Conservation (phyloP, 2,797 vertebrate species). For the Rousettus madagascariensis region DNA sequence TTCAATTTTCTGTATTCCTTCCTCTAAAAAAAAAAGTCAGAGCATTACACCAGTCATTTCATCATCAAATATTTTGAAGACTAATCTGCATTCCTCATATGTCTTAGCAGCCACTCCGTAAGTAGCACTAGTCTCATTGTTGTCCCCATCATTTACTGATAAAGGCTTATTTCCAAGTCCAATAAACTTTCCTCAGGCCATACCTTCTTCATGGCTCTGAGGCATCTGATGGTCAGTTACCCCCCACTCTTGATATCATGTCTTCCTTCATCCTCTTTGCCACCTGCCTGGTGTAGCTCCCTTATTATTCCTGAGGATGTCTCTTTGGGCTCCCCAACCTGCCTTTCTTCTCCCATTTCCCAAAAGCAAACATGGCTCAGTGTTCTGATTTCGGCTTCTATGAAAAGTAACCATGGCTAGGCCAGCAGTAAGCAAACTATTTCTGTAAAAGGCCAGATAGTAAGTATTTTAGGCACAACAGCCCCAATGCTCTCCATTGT, state of each 20-base stretch:
- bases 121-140: background rate
- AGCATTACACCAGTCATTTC: background rate
- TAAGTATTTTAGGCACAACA: too few relatives aligned
- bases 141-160: background rate
- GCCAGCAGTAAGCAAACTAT: background rate
- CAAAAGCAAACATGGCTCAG: background rate
- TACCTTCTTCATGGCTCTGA: background rate
- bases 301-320: background rate
- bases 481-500: fast-evolving
- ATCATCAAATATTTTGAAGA: background rate
- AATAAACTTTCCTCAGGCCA: background rate
- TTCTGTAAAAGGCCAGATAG: background rate
- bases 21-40: background rate
- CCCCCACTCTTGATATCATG: fast-evolving
- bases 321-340: background rate
- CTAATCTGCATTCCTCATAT: background rate
- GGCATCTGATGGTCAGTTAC: fast-evolving
- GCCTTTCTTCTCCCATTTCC: background rate
- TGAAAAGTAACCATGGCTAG: too few relatives aligned
- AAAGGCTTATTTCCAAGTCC: background rate
- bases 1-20: background rate
- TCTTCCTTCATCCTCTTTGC: background rate
- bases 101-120: background rate
- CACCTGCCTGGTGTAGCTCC: background rate
- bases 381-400: background rate